Evolutionary conservation across 2,888 invertebrate species (phyloP).

Genomic region (Cephus pulcher): DNA sequence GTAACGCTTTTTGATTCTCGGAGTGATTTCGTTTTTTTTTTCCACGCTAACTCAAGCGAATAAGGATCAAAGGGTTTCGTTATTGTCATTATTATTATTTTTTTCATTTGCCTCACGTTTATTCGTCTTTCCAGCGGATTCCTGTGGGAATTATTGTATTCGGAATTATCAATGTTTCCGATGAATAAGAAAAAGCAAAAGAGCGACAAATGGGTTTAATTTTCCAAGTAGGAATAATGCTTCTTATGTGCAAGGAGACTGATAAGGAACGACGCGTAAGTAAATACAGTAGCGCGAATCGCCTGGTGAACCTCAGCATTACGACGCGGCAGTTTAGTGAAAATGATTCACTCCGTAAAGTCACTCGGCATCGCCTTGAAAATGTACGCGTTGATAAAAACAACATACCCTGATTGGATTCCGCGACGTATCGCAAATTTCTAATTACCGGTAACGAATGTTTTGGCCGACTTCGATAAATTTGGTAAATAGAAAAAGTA

Average conservation of each 20-base stretch:
- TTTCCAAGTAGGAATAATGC: not conserved
- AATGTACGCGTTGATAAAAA: not conserved
- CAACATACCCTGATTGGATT: not conserved
- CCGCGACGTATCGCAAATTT: not conserved
- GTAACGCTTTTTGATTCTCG: not conserved
- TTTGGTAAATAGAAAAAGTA: not conserved
- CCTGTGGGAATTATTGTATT: not conserved
- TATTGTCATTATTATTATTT: not conserved
- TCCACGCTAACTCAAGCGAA: not conserved
- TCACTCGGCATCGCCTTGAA: not conserved
- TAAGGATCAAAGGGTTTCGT: not conserved
- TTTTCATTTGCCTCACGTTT: not conserved
- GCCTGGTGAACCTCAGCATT: not conserved
- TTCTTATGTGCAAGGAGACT: not conserved
- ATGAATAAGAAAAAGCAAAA: not conserved
- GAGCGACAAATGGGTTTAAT: not conserved
- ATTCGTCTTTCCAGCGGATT: not conserved
- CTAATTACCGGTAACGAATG: not conserved
- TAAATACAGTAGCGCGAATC: not conserved
- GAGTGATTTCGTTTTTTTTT: not conserved
- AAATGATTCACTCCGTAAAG: not conserved
- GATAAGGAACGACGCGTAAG: not conserved
- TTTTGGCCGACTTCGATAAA: not conserved
- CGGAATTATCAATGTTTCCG: not conserved
- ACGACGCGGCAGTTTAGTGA: not conserved